A percentile compares a stretch with the other conserved stretches of the same genome.
Conservation (phyloP, 1,140 invertebrate species). For the Apis dorsata region DNA sequence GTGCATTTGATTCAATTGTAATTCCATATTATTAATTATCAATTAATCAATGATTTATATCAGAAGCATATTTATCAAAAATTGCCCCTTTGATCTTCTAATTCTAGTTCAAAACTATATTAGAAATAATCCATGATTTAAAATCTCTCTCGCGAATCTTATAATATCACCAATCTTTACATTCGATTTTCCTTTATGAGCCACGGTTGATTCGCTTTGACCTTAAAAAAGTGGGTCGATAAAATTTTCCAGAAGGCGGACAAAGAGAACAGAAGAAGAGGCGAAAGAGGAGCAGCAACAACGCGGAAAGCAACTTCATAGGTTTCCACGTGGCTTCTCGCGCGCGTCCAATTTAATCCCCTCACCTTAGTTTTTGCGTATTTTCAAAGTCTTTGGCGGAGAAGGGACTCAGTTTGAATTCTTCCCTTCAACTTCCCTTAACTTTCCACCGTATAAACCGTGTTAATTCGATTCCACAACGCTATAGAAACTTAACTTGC, state of each 20-base stretch:
- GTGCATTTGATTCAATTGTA: too few species aligned
- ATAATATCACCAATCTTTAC: not conserved
- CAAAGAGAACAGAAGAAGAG: not conserved
- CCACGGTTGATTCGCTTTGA: slow-evolving; percentile 1
- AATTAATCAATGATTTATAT: too few species aligned
- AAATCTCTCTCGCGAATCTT: not conserved
- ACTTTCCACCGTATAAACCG: slow-evolving; percentile 10
- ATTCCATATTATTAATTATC: too few species aligned
- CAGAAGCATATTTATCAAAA: too few species aligned
- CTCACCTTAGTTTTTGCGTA: slow-evolving; percentile 1
- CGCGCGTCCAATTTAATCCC: slow-evolving; percentile 21
- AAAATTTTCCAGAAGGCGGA: not conserved
- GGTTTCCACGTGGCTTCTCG: slow-evolving; percentile 18
- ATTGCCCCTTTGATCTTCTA: too few species aligned
- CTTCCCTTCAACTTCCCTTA: not conserved
- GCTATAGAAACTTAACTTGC: slow-evolving; percentile 20
- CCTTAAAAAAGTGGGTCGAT: not conserved
- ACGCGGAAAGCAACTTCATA: slow-evolving; percentile 10
- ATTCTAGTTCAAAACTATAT: not conserved
- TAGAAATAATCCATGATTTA: too few species aligned
- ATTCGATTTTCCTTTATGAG: not conserved
- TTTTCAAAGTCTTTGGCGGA: not conserved
- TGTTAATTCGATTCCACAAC: slow-evolving; percentile 29
- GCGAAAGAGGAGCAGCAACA: not conserved
- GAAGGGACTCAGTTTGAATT: too few species aligned